Evolutionary conservation across 2,797 vertebrate genomes (phyloP).

Genomic region (Macropus fuliginosus): DNA sequence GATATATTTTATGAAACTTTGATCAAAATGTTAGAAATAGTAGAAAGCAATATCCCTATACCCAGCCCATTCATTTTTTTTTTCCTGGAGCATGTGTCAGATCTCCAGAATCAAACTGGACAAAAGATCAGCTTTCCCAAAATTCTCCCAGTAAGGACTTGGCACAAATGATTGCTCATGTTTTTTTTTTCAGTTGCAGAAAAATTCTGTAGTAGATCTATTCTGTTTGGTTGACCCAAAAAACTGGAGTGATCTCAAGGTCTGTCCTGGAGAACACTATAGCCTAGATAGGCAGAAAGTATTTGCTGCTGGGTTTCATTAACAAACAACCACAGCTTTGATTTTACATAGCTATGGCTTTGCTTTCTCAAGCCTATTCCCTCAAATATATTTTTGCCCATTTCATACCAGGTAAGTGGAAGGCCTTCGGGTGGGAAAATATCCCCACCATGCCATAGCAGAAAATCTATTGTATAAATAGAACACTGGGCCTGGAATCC

Average conservation of each 20-base stretch:
- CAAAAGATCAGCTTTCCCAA: neutral
- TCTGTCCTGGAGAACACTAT: neutral
- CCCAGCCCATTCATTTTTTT: neutral
- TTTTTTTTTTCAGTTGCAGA: neutral
- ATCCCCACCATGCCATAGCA: neutral
- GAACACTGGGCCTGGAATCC: neutral
- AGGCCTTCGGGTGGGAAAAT: neutral
- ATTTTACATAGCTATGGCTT: neutral
- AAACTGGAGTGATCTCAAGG: neutral
- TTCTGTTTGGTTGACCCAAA: neutral
- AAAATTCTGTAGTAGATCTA: neutral
- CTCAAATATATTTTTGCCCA: neutral
- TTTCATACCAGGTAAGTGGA: neutral
- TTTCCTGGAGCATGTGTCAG: neutral
- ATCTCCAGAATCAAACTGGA: neutral
- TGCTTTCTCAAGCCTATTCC: neutral
- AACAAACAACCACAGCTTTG: neutral
- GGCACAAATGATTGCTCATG: neutral
- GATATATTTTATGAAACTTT: neutral
- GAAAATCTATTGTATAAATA: neutral
- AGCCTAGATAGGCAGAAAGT: neutral
- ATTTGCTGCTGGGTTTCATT: neutral
- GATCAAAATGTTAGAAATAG: neutral
- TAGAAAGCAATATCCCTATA: neutral
- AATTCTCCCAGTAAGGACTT: neutral